These are phyloP conservation scores for Zosterops japonicus DNA, from an alignment of 2,113 vertebrate species.

Conservation along the genomic window DNA sequence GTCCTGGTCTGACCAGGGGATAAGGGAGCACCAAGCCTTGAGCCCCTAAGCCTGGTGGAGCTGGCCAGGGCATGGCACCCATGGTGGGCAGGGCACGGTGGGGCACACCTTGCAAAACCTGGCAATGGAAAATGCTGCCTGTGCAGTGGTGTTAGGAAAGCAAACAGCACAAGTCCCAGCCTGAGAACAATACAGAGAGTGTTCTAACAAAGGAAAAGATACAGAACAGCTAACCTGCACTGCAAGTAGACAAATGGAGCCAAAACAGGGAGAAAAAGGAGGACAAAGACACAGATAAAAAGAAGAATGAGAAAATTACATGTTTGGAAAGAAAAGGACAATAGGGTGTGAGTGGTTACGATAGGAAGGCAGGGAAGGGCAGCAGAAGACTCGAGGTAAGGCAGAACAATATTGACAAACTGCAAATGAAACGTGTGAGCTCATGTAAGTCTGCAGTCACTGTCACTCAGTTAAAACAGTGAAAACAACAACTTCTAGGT, in stretches of 20 bases:
- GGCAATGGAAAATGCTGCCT: not conserved
- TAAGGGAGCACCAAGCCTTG: accelerated
- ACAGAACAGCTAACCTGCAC: not conserved
- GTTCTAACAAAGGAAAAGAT: not conserved
- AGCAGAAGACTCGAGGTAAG: not conserved
- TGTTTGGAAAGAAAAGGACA: not conserved
- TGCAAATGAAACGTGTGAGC: not conserved
- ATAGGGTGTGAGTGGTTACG: not conserved
- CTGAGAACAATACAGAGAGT: not conserved
- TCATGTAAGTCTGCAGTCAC: not conserved
- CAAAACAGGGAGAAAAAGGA: not conserved
- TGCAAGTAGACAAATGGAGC: not conserved
- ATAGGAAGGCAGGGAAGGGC: not conserved
- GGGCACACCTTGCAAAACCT: not conserved
- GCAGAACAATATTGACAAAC: not conserved
- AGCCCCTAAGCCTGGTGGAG: not conserved
- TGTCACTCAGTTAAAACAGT: not conserved
- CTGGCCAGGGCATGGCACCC: accelerated
- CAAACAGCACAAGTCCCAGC: not conserved
- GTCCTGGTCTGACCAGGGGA: too few relatives aligned
- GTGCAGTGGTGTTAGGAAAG: not conserved
- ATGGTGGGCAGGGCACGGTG: not conserved
- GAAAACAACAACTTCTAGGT: not conserved
- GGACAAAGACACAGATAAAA: not conserved
- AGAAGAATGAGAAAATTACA: not conserved